Evolutionary conservation across 2,797 vertebrate species (phyloP), one percentile per base, ranked within the genome.

Genomic region (Cyclopterus lumpus): DNA sequence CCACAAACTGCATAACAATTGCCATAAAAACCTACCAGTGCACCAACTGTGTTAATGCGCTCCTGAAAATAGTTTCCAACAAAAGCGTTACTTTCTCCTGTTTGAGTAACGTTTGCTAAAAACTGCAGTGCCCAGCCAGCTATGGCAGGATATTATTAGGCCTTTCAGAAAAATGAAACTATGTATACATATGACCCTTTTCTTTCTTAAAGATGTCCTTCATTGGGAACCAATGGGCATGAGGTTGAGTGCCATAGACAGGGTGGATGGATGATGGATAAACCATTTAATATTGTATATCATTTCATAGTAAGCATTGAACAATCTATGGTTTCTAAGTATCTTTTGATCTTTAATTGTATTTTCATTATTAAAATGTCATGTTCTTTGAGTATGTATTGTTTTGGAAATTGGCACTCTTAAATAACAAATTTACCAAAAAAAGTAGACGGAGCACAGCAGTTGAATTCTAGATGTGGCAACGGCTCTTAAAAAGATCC

Each of bases 21-120:
- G 42, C 6, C n/a, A 62, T 57, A 6, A 48, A 38, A 15, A 24
- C 14, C 5, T 3, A 1, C 26, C 2, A 54, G 34, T 30, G 11
- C 22, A 22, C 3, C 42, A 64, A 11, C 59, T 53, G 8, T 49
- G n/a, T 53, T 44, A 9, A 51, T 67, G 12, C 4, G 0, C 49
- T 3, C 11, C 59, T 70, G 38, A 36, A 75, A 61, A 34, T 26
- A 54, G 7, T 67, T n/a, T 58, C 16, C 18, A 60, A 53, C 10
- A 61, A 54, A 44, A 54, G 15, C 3, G 2, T 0, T 18, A n/a
- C 20, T 42, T 42, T 74, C 14, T 74, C 28, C 24, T 66, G 53
- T 73, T 40, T 49, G 11, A 58, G 22, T 48, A 14, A 61, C 2
- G 6, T 58, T 40, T 6, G 22, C 20, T 53, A 53, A 67, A 46